Evolutionary conservation across 2,797 vertebrate genomes (phyloP).

Genomic region (Corythornis leucogaster): DNA sequence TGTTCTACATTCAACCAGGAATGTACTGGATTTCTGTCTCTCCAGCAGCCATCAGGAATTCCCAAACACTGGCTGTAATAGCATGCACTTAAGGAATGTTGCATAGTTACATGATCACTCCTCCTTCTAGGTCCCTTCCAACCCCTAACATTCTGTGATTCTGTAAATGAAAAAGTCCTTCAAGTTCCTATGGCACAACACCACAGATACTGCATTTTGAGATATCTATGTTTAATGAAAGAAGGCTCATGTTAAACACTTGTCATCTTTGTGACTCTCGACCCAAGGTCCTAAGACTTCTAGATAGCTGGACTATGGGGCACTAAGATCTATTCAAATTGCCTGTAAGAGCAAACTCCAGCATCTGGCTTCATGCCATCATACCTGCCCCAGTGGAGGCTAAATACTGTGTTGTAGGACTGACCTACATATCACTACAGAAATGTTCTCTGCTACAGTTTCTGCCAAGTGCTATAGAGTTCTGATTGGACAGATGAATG

Average conservation of each 20-base stretch:
- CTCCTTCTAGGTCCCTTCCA: neutral
- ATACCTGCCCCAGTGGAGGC: constrained; percentile 45
- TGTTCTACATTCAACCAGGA: neutral
- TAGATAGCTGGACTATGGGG: neutral
- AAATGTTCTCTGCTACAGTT: constrained; percentile 33
- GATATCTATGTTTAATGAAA: neutral
- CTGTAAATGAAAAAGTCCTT: neutral
- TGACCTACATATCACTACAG: constrained; percentile 71
- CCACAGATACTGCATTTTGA: neutral
- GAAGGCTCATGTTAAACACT: neutral
- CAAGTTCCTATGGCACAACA: neutral
- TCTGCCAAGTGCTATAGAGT: constrained; percentile 54
- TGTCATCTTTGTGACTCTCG: neutral
- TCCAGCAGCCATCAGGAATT: neutral
- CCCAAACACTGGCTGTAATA: neutral
- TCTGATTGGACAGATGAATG: constrained; percentile 57
- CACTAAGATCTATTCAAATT: neutral
- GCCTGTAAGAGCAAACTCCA: neutral
- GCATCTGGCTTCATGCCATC: neutral
- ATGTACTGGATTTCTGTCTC: neutral
- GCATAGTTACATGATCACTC: neutral
- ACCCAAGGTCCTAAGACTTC: neutral
- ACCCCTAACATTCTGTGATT: too few species aligned
- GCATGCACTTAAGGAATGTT: neutral
- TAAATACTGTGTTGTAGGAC: constrained; percentile 41